phyloP scores from a whole-genome alignment of 2,888 invertebrate genomes.

The Pterobdella sp. region DNA sequence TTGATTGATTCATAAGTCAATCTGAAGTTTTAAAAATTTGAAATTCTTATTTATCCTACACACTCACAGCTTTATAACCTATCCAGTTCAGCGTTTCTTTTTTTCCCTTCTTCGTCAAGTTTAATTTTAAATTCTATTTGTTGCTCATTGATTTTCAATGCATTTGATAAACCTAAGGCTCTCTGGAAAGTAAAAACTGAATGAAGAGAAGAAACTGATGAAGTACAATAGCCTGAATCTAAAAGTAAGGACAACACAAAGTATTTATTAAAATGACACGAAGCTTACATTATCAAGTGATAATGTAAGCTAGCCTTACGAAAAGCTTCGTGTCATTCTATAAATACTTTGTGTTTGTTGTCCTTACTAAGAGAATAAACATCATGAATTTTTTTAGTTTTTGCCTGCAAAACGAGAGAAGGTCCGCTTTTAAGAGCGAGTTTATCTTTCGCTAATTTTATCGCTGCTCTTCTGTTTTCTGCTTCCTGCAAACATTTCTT shows the following conservation, averaged over 20 bases:
- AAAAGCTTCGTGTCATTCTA: no score
- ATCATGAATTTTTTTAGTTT: no score
- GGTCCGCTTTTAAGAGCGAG: background rate
- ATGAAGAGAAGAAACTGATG: no score
- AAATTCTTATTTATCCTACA: background rate
- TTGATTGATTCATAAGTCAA: background rate
- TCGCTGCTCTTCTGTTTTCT: slow-evolving; percentile 3
- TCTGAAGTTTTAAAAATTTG: background rate
- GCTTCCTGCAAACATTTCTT: slow-evolving; percentile 13
- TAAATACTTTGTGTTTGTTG: no score
- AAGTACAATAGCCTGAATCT: background rate
- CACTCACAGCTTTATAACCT: background rate
- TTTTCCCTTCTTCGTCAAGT: slow-evolving; percentile 5
- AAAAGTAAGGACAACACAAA: no score
- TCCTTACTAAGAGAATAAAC: no score
- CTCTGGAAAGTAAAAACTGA: background rate
- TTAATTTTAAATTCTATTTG: background rate
- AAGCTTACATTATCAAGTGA: no score
- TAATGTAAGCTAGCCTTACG: no score
- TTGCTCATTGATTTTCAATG: background rate
- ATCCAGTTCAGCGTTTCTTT: slow-evolving; percentile 4
- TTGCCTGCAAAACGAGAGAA: no score
- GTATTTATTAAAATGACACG: no score
- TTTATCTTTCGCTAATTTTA: slow-evolving; percentile 19
- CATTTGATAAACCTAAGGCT: background rate